These are phyloP conservation scores for Silurus aristotelis DNA, from an alignment of 2,797 vertebrate species.

Conservation along the genomic window DNA sequence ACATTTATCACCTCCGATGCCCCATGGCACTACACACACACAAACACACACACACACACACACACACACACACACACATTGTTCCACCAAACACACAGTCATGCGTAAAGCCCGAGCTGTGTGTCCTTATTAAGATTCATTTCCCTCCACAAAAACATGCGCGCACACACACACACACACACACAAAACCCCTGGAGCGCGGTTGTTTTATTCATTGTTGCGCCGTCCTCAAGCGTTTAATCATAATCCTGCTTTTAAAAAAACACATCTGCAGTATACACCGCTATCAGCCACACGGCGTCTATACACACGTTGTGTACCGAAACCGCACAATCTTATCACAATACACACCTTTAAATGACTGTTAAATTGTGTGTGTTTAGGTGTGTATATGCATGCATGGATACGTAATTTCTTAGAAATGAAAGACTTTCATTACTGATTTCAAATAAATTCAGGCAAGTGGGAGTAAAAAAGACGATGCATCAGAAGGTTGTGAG, in stretches of 20 bases:
- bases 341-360: constrained; percentile 11
- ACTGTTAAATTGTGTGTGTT: constrained; percentile 7
- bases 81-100: background rate
- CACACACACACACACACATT: constrained; percentile 1
- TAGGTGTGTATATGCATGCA: background rate
- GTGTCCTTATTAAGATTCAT: constrained; percentile 24
- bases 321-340: constrained; percentile 4
- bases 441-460: too few relatives aligned
- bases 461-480: too few relatives aligned
- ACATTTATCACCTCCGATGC: constrained; percentile 36
- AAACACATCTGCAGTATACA: constrained; percentile 1
- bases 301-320: constrained; percentile 4
- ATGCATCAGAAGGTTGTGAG: too few relatives aligned
- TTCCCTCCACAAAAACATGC: background rate
- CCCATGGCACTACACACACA: background rate
- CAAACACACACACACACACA: constrained; percentile 4
- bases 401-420: too few relatives aligned
- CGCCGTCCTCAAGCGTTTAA: constrained; percentile 15
- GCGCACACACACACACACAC: too few relatives aligned
- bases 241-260: constrained; percentile 13
- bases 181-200: background rate
- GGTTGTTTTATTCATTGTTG: constrained; percentile 30
- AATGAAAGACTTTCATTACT: too few relatives aligned
- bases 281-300: background rate
- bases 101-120: constrained; percentile 5